Percentiles rank a stretch among this genome's conserved stretches.
Conservation (phyloP, 1,140 invertebrate genomes). For the Nasonia giraulti region DNA sequence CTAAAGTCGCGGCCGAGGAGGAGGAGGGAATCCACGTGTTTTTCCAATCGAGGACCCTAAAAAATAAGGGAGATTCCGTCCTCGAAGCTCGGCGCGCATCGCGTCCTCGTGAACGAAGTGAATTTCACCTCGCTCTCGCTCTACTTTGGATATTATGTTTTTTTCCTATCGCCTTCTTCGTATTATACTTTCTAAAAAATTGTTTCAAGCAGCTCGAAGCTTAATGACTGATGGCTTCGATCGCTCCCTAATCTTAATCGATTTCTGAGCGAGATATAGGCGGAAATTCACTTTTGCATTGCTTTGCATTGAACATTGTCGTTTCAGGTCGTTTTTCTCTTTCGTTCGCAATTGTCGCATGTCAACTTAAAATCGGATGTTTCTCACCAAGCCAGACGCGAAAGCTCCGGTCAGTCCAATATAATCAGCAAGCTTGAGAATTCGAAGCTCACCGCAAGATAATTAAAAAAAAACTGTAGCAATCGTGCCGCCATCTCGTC, state of each 20-base stretch:
- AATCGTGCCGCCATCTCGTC: constrained; percentile 2
- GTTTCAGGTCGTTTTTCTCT: background rate
- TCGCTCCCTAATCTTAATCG: constrained; percentile 2
- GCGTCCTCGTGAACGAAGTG: background rate
- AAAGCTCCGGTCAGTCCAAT: constrained; percentile 23
- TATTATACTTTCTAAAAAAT: constrained; percentile 17
- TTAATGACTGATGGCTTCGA: constrained; percentile 43
- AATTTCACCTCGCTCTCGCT: constrained; percentile 5
- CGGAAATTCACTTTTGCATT: constrained; percentile 21
- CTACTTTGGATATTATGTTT: constrained; percentile 12
- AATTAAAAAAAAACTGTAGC: background rate
- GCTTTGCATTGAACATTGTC: background rate
- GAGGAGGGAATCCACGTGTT: constrained; percentile 17
- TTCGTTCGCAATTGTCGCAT: too few species aligned
- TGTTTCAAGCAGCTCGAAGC: constrained; percentile 20
- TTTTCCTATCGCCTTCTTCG: background rate
- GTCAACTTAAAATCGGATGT: too few species aligned
- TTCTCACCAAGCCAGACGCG: background rate
- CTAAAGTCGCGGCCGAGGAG: constrained; percentile 20
- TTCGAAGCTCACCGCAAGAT: background rate
- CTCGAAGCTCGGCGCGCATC: background rate
- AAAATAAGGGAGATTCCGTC: background rate
- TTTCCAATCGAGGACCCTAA: background rate
- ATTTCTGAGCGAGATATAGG: background rate
- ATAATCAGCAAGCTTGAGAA: background rate